A percentile compares a stretch with the other conserved stretches of the same genome.
Evolutionary conservation across 2,888 invertebrate species (phyloP).

Genomic region (Saturnia pavonia): DNA sequence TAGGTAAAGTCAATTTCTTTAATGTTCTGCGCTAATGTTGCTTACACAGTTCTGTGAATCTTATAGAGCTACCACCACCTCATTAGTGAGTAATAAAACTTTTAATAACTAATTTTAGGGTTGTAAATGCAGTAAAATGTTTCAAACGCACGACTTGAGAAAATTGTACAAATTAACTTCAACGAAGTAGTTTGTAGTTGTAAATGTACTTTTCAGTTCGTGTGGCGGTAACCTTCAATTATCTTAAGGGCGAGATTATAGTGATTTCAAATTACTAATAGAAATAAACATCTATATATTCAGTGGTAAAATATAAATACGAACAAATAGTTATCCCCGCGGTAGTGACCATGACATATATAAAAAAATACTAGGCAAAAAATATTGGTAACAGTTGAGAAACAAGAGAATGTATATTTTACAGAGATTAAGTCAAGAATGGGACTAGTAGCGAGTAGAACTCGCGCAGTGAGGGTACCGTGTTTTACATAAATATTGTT

Average conservation of each 20-base stretch:
- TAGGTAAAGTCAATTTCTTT: too few species aligned
- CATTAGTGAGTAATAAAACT: background rate
- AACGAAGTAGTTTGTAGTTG: background rate
- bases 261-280: background rate
- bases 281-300: background rate
- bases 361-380: background rate
- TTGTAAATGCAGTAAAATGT: background rate
- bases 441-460: too few species aligned
- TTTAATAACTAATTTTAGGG: background rate
- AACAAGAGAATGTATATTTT: too few species aligned
- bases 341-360: background rate
- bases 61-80: background rate
- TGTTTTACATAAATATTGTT: too few species aligned
- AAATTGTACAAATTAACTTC: background rate
- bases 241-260: background rate
- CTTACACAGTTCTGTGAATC: background rate
- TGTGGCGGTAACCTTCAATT: background rate
- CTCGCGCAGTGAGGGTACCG: too few species aligned
- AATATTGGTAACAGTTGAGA: too few species aligned
- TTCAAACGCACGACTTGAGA: background rate
- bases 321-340: too few species aligned
- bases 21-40: background rate
- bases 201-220: background rate
- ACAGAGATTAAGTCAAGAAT: too few species aligned
- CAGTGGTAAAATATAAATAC: too few species aligned